A percentile compares a stretch with the other conserved stretches of the same genome.
These are phyloP conservation scores for Ctenopoma kingsleyae DNA, from an alignment of 2,797 vertebrate genomes.

Conservation along the genomic window DNA sequence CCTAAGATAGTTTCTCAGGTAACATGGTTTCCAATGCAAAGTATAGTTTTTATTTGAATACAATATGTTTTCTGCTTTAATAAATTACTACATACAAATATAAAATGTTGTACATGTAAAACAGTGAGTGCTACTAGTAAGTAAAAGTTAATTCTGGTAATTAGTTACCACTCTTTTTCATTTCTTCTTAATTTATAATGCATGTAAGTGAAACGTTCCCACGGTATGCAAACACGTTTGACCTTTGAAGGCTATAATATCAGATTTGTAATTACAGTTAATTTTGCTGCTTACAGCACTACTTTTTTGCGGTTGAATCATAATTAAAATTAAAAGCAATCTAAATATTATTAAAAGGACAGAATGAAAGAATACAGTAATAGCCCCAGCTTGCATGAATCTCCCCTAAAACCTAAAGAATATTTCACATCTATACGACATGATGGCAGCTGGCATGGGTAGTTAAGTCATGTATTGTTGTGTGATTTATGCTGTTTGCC, in stretches of 20 bases:
- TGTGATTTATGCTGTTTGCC: constrained; percentile 77
- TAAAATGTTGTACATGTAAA: constrained; percentile 2
- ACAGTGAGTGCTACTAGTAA: background rate
- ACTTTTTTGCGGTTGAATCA: background rate
- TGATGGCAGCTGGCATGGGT: constrained; percentile 33
- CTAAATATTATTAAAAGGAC: constrained; percentile 32
- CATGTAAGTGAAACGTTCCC: background rate
- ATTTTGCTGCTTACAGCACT: background rate
- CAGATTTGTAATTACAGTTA: constrained; percentile 7
- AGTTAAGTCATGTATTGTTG: constrained; percentile 69
- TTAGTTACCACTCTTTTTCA: background rate
- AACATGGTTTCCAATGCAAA: background rate
- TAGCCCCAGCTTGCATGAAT: background rate
- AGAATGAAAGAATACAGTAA: constrained; percentile 32
- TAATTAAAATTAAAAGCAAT: constrained; percentile 27
- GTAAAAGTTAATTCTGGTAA: background rate
- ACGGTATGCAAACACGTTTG: background rate
- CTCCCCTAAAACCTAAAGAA: constrained; percentile 31
- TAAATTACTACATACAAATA: background rate
- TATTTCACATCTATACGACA: constrained; percentile 27
- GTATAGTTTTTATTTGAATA: background rate
- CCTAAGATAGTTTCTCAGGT: too few species aligned
- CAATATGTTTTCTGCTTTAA: background rate
- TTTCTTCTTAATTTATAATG: background rate
- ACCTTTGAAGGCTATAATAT: background rate